Conservation (phyloP, 2,113 vertebrate genomes). For the Dermatemys mawii region DNA sequence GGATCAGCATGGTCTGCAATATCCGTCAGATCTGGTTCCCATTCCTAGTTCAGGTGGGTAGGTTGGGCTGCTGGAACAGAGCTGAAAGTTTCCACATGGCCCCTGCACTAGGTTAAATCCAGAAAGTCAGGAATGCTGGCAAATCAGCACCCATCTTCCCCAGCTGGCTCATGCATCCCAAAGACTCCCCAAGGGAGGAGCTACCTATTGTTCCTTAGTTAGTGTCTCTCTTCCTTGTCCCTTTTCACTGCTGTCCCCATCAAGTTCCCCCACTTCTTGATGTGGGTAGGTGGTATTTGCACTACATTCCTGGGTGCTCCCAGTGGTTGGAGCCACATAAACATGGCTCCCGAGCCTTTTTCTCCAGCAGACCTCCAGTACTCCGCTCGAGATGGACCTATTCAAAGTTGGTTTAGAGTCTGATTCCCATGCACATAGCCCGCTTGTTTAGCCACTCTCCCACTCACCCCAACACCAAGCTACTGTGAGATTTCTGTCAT, state of each 20-base stretch:
- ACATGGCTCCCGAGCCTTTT: neutral
- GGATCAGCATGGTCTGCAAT: neutral
- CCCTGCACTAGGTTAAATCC: neutral
- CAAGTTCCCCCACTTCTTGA: neutral
- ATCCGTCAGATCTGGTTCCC: neutral
- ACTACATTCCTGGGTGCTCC: neutral
- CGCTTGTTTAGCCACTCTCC: neutral
- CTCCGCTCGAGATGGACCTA: neutral
- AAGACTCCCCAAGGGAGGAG: neutral
- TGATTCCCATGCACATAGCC: neutral
- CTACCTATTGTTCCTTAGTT: neutral
- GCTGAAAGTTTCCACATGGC: neutral
- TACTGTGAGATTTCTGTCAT: neutral
- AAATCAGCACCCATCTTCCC: neutral
- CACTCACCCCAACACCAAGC: neutral
- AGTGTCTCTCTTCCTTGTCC: neutral
- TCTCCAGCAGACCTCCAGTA: neutral
- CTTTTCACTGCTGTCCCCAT: neutral
- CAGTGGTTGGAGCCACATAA: neutral
- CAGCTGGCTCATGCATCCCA: neutral
- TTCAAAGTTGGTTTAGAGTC: accelerated
- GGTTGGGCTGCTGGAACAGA: neutral
- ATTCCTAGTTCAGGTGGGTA: neutral
- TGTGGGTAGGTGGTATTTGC: neutral
- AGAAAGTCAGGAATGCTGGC: neutral